Evolutionary conservation across 35 echinoderm and acorn worm genomes (phyloP).

Genomic region (Stichopus chloronotus): DNA sequence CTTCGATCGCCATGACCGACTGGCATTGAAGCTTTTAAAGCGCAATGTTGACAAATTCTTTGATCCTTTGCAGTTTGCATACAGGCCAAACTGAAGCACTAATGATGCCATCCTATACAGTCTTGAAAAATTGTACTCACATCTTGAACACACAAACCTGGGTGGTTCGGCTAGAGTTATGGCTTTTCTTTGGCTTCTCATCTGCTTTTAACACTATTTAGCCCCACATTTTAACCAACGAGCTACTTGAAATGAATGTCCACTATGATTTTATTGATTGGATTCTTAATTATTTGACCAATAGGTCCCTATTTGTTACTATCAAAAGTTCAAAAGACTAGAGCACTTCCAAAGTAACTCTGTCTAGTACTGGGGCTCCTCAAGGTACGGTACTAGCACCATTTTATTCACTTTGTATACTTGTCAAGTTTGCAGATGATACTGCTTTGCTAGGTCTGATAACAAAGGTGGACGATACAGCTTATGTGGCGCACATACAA

Average conservation of each 20-base stretch:
- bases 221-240: too few species aligned
- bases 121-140: conserved; percentile 8
- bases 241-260: neutral
- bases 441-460: neutral
- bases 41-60: neutral
- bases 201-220: too few species aligned
- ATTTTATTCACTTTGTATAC: neutral
- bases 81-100: neutral
- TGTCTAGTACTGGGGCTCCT: neutral
- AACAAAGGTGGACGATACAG: neutral
- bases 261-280: neutral
- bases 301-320: neutral
- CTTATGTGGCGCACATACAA: neutral
- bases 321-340: neutral
- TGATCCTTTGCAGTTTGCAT: neutral
- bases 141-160: conserved; percentile 14
- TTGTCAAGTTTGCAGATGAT: conserved; percentile 9
- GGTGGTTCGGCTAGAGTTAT: neutral
- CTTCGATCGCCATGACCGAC: neutral
- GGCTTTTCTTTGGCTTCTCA: too few species aligned
- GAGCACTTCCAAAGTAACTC: neutral
- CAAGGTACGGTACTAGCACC: neutral
- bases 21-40: neutral
- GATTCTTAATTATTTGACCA: neutral
- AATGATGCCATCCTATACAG: neutral